phyloP scores from a whole-genome alignment of 2,113 vertebrate genomes.

The Macaca nemestrina region DNA sequence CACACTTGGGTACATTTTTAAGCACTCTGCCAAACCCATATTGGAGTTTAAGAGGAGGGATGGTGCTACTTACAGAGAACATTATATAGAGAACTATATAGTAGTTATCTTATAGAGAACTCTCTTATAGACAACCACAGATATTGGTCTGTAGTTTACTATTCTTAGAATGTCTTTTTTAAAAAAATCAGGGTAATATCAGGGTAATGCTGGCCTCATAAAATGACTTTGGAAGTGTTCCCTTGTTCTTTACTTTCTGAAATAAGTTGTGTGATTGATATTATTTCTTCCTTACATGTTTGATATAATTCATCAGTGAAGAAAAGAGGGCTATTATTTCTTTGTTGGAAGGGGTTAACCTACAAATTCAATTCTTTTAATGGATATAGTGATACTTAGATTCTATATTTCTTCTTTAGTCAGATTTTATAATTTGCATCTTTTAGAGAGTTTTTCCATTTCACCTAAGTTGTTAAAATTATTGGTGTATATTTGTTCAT shows the following conservation, averaged over 20 bases:
- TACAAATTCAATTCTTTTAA: not conserved
- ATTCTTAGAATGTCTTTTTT: not conserved
- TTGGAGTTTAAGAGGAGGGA: not conserved
- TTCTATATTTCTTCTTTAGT: conserved; percentile 14
- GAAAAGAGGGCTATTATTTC: not conserved
- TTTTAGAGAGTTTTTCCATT: not conserved
- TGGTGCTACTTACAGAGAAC: not conserved
- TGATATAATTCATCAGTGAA: not conserved
- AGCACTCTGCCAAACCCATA: not conserved
- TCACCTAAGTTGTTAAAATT: not conserved
- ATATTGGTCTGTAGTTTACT: not conserved
- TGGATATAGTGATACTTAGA: not conserved
- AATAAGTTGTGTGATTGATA: not conserved
- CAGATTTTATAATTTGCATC: not conserved
- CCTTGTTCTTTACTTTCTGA: not conserved
- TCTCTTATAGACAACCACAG: not conserved
- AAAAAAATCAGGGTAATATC: not conserved
- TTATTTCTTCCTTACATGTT: conserved; percentile 18
- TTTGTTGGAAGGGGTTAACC: not conserved
- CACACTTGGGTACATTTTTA: not conserved
- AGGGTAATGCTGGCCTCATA: not conserved
- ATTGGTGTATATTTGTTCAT: not conserved
- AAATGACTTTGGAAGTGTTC: not conserved
- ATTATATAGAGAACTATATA: too few relatives aligned
- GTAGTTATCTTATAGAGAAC: too few relatives aligned